phyloP scores from a whole-genome alignment of 2,797 vertebrate species.

The Enteromius trimaculatus region DNA sequence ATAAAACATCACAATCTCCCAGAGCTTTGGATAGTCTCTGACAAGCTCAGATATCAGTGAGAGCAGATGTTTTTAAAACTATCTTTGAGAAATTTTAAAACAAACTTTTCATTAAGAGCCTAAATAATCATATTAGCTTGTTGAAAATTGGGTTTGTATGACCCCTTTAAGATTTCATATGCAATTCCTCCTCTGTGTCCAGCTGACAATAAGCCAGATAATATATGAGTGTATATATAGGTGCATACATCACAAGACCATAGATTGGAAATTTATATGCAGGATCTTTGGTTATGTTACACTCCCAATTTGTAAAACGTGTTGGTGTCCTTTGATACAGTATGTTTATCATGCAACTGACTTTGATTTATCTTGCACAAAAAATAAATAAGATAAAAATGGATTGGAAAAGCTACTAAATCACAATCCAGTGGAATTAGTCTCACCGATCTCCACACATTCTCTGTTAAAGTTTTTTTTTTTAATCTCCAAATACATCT shows the following conservation, averaged over 20 bases:
- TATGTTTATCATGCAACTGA: neutral
- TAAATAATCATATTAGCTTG: no score
- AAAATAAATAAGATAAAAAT: neutral
- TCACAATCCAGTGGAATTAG: no score
- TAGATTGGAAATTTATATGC: neutral
- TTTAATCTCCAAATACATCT: no score
- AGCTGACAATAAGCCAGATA: constrained; percentile 19
- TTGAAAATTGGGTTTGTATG: no score
- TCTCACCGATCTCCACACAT: neutral
- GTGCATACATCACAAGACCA: neutral
- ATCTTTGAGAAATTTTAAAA: no score
- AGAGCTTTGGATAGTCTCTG: neutral
- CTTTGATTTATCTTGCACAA: neutral
- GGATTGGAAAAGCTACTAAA: neutral
- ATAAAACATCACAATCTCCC: neutral
- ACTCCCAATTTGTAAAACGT: no score
- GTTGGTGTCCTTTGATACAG: neutral
- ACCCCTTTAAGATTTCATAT: constrained; percentile 47
- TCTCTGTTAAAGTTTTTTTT: no score
- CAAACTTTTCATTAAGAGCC: no score
- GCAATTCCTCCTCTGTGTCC: neutral
- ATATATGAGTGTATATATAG: constrained; percentile 46
- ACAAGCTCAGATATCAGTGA: neutral
- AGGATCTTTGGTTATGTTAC: neutral
- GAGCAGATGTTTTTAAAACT: no score